Base-by-base conservation (phyloP, 2,113 vertebrate species). In the Panthera tigris region DNA sequence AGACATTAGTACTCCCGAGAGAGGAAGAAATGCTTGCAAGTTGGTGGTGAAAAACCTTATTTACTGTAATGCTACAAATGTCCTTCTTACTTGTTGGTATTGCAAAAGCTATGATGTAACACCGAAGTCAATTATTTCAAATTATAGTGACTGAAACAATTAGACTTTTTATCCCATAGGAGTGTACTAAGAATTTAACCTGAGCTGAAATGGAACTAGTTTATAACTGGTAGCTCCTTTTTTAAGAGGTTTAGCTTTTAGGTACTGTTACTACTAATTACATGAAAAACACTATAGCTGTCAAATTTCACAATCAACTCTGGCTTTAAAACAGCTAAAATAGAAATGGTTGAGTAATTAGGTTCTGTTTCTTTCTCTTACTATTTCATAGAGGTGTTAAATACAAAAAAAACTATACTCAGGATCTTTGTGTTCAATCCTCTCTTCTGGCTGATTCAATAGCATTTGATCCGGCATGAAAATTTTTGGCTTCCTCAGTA, bases 261-360 rank as follows among this genome's bases (percentile, higher is more conserved):
- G 98, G 98, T 98, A 97, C 97, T 89, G 89, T 98, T 98, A 97
- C 90, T 98, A 95, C 96, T 98, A 97, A 97, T 98, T 97, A 94
- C 57, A 91, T 92, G 97, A 98, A 98, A 97, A 98, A 98, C 63
- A 95, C 85, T 85, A 55, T 63, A 95, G 92, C 97, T 98, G 97
- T 98, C 97, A 98, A 97, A 97, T 96, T 96, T 97, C 76, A 95
- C 96, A 96, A 97, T 98, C 98, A 98, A 94, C 41, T 97, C 97
- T 97, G 97, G 95, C 97, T 98, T 98, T 98, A 98, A 98, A 98
- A 73, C 33, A 98, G 95, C 95, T 98, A 90, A 96, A 97, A 97
- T 74, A 97, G 97, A 97, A 98, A 98, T 94, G 93, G 68, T 55
- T 63, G 97, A 78, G 93, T 91, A 97, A 78, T 91, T 95, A 95